phyloP scores from a whole-genome alignment of 2,797 vertebrate species.

The Philypnodon macrostomus region DNA sequence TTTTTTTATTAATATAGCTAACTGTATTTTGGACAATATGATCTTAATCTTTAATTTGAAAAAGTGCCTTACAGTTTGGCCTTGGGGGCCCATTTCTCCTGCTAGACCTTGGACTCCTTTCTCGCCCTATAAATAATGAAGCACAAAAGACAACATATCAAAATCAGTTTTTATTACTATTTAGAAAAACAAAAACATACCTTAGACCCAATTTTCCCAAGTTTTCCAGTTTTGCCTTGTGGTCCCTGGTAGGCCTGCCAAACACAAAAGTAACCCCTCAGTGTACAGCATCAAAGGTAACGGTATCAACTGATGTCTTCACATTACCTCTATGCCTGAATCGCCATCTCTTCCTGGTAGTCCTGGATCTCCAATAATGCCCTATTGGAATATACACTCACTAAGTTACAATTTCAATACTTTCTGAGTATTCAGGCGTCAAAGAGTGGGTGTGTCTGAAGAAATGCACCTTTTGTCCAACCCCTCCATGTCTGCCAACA shows the following conservation, averaged over 20 bases:
- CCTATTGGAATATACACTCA: constrained; percentile 56
- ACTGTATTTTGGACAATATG: constrained; percentile 48
- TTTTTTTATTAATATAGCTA: constrained; percentile 49
- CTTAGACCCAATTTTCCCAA: constrained; percentile 69
- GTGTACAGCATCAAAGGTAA: neutral
- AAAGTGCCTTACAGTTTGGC: constrained; percentile 74
- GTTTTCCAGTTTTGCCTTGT: constrained; percentile 73
- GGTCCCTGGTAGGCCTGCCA: constrained; percentile 82
- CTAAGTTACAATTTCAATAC: constrained; percentile 12
- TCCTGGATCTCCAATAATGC: constrained; percentile 82
- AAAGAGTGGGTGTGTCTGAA: neutral
- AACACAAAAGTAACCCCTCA: neutral
- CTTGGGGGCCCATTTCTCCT: constrained; percentile 81
- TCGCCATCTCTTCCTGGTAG: constrained; percentile 78
- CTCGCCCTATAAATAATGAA: constrained; percentile 74
- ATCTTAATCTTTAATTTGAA: constrained; percentile 40
- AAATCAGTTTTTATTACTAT: constrained; percentile 24
- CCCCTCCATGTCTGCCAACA: constrained; percentile 64
- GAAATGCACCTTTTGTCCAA: constrained; percentile 73
- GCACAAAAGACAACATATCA: constrained; percentile 26
- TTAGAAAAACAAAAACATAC: constrained; percentile 52
- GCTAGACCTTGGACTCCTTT: constrained; percentile 71
- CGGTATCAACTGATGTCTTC: neutral
- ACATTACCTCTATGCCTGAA: constrained; percentile 77
- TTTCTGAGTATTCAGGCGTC: constrained; percentile 9